Evolutionary conservation across 2,113 vertebrate species (phyloP), one percentile per base, ranked within the genome.

Genomic region (Spilogale gracilis): DNA sequence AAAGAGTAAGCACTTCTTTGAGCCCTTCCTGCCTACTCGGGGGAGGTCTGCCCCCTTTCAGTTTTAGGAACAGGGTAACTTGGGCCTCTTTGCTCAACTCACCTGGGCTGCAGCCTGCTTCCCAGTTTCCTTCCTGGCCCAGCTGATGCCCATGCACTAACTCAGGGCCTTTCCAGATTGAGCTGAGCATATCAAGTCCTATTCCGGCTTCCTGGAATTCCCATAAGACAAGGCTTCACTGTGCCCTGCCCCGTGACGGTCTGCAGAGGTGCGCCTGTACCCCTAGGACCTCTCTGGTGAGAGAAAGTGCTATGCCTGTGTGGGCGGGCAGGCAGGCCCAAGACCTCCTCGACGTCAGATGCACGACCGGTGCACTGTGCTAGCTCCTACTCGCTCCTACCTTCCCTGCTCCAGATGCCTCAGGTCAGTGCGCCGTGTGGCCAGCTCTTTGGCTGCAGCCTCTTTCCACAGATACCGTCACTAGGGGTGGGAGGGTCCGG

Each of bases 321-420:
- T 14, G 2, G 0, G 63, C 18, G 11, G 1, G 60, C 2, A 1
- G 20, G 7, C 1, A 16, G 45, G 74, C 74, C 12, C 43, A 14
- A 16, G 13, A 16, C 25, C 25, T 50, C 25, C 25, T 30, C 7
- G 4, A 3, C 25, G 7, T 27, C 45, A 50, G 74, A 78, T 11
- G 18, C 50, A 48, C 9, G 20, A 79, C 32, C 2, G 4, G 21
- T 11, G 0, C 1, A 0, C 20, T 7, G 17, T 3, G 7, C 56
- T 83, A 25, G 52, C 32, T 48, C 45, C 52, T 60, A 1, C 60
- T 89, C n/a, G 0, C 48, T 38, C 94, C 76, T 69, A 71, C 5
- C 6, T 79, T 54, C 79, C n/a, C 69, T 93, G 12, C 56, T 60
- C 67, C 43, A 54, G 10, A 45, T 16, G 52, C 9, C 56, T 74